Conservation (phyloP, 2,888 invertebrate species). For the Pelosia muscerda region DNA sequence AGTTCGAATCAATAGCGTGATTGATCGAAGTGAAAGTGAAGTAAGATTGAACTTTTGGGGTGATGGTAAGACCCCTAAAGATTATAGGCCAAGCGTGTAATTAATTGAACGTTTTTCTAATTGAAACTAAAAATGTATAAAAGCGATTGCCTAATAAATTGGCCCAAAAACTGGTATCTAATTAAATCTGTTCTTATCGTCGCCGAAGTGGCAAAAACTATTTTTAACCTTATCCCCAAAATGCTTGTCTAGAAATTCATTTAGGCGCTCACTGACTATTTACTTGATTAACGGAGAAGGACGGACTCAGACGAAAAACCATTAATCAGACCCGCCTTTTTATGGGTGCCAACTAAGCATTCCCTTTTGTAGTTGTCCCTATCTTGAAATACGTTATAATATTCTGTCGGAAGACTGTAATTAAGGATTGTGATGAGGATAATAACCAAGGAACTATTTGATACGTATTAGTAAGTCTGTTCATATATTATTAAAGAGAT, state of each 20-base stretch:
- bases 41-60: too few relatives aligned
- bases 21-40: too few relatives aligned
- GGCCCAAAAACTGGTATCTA: background rate
- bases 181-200: background rate
- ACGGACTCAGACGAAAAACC: constrained; percentile 34
- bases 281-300: constrained; percentile 44
- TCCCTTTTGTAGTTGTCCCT: constrained; percentile 38
- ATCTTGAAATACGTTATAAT: constrained; percentile 32
- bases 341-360: constrained; percentile 39
- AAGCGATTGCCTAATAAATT: background rate
- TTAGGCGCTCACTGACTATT: constrained; percentile 33
- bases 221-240: constrained; percentile 9
- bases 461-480: background rate
- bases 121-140: background rate
- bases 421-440: constrained; percentile 19
- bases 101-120: background rate
- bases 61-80: too few relatives aligned
- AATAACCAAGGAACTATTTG: constrained; percentile 9
- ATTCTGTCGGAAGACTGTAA: constrained; percentile 33
- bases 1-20: too few relatives aligned
- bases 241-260: constrained; percentile 30
- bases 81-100: background rate
- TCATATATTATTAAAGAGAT: background rate
- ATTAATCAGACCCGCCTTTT: constrained; percentile 48
- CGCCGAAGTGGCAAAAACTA: constrained; percentile 10